A percentile compares a stretch with the other conserved stretches of the same genome.
phyloP scores from a whole-genome alignment of 2,888 invertebrate species.

The Strigamia transsilvanica region DNA sequence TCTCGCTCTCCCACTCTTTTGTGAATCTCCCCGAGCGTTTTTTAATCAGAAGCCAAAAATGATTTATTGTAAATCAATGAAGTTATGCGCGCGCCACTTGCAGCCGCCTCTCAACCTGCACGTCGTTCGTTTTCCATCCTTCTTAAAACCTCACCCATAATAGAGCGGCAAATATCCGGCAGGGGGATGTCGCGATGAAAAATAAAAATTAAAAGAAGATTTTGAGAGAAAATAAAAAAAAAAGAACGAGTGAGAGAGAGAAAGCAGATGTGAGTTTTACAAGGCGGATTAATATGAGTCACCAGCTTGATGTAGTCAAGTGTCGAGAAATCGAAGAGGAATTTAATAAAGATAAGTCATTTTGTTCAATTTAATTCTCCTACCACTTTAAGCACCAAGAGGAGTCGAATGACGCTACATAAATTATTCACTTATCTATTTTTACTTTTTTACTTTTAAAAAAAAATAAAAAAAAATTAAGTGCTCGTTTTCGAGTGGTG shows the following conservation, averaged over 20 bases:
- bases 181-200: conserved; percentile 43
- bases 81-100: conserved; percentile 50
- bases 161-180: conserved; percentile 48
- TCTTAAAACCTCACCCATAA: conserved; percentile 46
- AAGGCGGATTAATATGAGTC: conserved; percentile 51
- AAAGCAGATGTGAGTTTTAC: conserved; percentile 39
- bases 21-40: conserved; percentile 50
- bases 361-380: conserved; percentile 9
- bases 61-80: conserved; percentile 54
- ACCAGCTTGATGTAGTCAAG: conserved; percentile 33
- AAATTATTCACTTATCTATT: conserved; percentile 39
- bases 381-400: neutral
- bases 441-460: neutral
- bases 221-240: neutral
- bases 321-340: conserved; percentile 29
- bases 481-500: conserved; percentile 14
- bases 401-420: conserved; percentile 6
- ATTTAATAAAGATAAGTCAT: conserved; percentile 49
- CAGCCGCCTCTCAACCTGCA: conserved; percentile 41
- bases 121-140: conserved; percentile 49
- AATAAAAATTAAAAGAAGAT: conserved; percentile 49
- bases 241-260: neutral
- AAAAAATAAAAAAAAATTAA: neutral
- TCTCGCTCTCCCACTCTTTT: neutral
- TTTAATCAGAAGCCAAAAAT: conserved; percentile 53